phyloP scores from a whole-genome alignment of 2,797 vertebrate genomes.

The Microctenopoma lineatum region DNA sequence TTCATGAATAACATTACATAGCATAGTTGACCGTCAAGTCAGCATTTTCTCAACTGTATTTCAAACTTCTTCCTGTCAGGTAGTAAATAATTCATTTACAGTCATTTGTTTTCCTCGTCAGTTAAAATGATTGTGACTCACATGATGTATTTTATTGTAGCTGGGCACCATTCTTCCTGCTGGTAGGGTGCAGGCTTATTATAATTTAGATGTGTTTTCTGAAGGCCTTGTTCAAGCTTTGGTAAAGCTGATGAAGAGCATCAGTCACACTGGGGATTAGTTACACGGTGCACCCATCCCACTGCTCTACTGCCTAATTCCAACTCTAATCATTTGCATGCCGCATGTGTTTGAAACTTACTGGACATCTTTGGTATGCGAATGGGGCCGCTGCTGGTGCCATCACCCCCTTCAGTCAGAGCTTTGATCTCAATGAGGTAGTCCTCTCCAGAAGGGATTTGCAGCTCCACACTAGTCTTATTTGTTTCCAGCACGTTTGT shows the following conservation, averaged over 20 bases:
- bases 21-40: no score
- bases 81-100: no score
- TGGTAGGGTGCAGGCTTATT: conserved; percentile 10
- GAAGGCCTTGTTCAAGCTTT: conserved; percentile 37
- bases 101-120: no score
- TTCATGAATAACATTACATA: no score
- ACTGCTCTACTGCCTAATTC: conserved; percentile 43
- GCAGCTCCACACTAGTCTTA: conserved; percentile 88
- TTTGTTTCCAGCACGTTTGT: conserved; percentile 88
- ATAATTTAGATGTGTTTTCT: conserved; percentile 24
- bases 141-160: no score
- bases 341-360: conserved; percentile 68
- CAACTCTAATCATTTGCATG: conserved; percentile 43
- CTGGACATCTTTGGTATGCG: conserved; percentile 92
- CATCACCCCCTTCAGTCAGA: conserved; percentile 89
- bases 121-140: no score
- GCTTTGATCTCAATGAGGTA: conserved; percentile 92
- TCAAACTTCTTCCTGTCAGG: no score
- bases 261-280: conserved; percentile 63
- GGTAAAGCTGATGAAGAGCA: conserved; percentile 49
- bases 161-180: background rate
- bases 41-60: no score
- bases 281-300: conserved; percentile 36
- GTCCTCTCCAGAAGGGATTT: conserved; percentile 88
- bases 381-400: conserved; percentile 90